Percentiles rank a stretch among this genome's conserved stretches.
These are phyloP conservation scores for Calephelis perditalis DNA, from an alignment of 2,888 invertebrate species.

Conservation along the genomic window DNA sequence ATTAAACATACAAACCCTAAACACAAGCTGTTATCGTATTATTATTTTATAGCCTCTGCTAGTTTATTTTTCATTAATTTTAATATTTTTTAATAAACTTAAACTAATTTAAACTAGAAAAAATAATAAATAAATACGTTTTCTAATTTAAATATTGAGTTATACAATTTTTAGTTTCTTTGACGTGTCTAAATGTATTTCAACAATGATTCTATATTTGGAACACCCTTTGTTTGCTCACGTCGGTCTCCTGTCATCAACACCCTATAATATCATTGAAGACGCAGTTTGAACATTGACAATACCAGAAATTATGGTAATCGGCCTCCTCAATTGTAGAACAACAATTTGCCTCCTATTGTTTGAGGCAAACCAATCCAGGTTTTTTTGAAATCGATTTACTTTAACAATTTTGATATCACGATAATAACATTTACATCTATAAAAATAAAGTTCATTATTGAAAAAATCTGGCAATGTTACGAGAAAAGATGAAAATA, in stretches of 20 bases:
- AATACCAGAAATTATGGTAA: constrained; percentile 51
- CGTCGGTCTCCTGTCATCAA: constrained; percentile 32
- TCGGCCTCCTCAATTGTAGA: constrained; percentile 24
- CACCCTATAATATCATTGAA: constrained; percentile 36
- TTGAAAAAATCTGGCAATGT: constrained; percentile 13
- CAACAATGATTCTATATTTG: neutral
- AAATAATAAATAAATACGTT: no score
- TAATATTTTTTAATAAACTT: no score
- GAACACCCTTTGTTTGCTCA: constrained; percentile 28
- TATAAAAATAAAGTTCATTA: constrained; percentile 19
- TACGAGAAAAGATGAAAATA: constrained; percentile 20
- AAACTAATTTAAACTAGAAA: no score
- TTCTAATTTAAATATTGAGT: no score
- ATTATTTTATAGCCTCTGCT: no score
- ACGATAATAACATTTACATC: constrained; percentile 20
- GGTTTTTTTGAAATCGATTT: constrained; percentile 42
- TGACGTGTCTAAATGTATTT: neutral
- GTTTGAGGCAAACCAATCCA: constrained; percentile 44
- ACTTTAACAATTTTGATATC: constrained; percentile 30
- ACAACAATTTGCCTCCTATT: constrained; percentile 41
- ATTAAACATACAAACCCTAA: no score
- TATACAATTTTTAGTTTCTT: neutral
- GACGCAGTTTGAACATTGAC: constrained; percentile 45
- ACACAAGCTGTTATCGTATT: no score
- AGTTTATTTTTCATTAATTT: no score